These are phyloP conservation scores for Nomada ferruginata DNA, from an alignment of 2,888 invertebrate genomes.

Conservation along the genomic window DNA sequence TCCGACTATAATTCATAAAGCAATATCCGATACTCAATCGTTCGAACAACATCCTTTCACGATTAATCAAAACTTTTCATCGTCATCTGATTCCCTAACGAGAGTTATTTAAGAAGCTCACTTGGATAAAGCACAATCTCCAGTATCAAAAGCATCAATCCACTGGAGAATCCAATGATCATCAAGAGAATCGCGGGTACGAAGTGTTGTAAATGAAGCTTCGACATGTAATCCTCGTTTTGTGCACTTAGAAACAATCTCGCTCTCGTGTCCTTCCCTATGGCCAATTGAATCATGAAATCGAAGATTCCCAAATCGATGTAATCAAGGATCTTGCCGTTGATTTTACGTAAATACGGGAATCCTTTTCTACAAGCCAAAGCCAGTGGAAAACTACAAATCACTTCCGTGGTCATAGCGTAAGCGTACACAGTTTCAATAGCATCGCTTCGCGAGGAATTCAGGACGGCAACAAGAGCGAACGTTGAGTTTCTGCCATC, in stretches of 20 bases:
- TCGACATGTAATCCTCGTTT: neutral
- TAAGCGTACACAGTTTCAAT: conserved; percentile 58
- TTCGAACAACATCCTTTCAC: conserved; percentile 57
- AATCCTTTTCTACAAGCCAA: conserved; percentile 75
- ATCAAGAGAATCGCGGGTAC: conserved; percentile 73
- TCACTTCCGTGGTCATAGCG: conserved; percentile 68
- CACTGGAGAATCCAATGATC: conserved; percentile 66
- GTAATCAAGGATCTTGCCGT: conserved; percentile 64
- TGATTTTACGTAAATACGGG: conserved; percentile 70
- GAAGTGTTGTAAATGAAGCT: conserved; percentile 65
- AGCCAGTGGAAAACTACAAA: conserved; percentile 73
- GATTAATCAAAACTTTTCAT: conserved; percentile 12
- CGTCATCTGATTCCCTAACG: neutral
- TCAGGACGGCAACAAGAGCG: conserved; percentile 74
- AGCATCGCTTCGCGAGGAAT: conserved; percentile 61
- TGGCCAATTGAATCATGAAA: conserved; percentile 5
- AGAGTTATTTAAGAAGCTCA: conserved; percentile 4
- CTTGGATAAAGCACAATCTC: conserved; percentile 65
- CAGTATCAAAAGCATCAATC: conserved; percentile 51
- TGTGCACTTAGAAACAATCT: neutral
- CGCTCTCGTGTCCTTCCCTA: neutral
- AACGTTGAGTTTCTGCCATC: conserved; percentile 64
- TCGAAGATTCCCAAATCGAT: conserved; percentile 72
- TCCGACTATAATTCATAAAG: conserved; percentile 65
- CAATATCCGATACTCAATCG: conserved; percentile 50